Base-by-base conservation (phyloP, 1,140 invertebrate species). In the Cardiocondyla obscurior region DNA sequence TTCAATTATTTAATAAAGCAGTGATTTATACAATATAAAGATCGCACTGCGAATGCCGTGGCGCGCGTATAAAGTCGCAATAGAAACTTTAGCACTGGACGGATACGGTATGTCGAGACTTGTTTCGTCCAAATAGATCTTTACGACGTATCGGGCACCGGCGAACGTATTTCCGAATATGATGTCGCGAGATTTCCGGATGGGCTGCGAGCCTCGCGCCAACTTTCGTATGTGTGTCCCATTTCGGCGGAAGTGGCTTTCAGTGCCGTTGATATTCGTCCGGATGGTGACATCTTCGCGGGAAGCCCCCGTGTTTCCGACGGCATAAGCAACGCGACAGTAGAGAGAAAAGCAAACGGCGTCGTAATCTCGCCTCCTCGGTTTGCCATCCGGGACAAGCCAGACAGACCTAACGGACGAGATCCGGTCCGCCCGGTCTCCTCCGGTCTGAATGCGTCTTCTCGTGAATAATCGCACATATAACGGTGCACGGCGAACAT, bases 391-490 rank as follows among this genome's bases (percentile, higher is more conserved):
- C 60, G 62, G 82, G 86, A 88, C 87, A 83, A 84, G 83, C 65
- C 83, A 79, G 79, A 85, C 86, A 84, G 65, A 49, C 72, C 57
- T 82, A 84, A 88, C 83, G 81, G 76, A 87, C 85, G 65, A 60
- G 85, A 88, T 87, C 70, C 86, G 55, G 82, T 28, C 39, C 57
- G 58, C 22, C 55, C 72, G 69, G 72, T 76, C 82, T 53, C 49
- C 74, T 44, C 42, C 69, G 25, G 46, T 72, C 42, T 67, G 77
- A 72, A 85, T 83, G 62, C 72, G 51, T 83, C 73, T 85, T 88
- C n/a, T n/a, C 77, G 83, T 62, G 87, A 88, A 88, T 88, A 88
- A 88, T 88, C 87, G 69, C 84, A 87, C 70, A 76, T 88, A 88
- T 88, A 88, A 88, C 87, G 85, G 83, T 87, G 65, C 42, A 60